phyloP scores from a whole-genome alignment of 2,797 vertebrate species.

The Tangara arthus region DNA sequence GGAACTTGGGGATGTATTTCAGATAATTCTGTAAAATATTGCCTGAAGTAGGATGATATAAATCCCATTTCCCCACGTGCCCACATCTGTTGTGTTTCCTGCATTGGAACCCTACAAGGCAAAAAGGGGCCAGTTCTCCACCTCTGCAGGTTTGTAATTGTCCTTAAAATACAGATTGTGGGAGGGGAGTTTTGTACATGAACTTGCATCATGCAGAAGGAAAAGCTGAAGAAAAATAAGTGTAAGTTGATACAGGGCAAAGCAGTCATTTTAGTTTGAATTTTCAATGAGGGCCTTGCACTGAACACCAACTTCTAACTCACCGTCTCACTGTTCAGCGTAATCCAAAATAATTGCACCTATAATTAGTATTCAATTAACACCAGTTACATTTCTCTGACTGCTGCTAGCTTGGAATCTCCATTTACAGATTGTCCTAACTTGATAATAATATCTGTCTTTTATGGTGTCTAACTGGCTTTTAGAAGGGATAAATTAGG shows the following conservation, averaged over 20 bases:
- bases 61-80: background rate
- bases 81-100: background rate
- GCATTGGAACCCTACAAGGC: background rate
- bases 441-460: slow-evolving; percentile 25
- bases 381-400: slow-evolving; percentile 38
- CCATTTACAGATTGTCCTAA: slow-evolving; percentile 52
- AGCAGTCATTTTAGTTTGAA: background rate
- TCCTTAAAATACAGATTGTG: background rate
- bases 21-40: background rate
- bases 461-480: slow-evolving; percentile 42
- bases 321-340: slow-evolving; percentile 10
- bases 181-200: background rate
- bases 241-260: background rate
- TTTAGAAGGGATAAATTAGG: slow-evolving; percentile 30
- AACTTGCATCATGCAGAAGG: background rate
- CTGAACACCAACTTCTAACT: background rate
- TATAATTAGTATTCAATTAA: slow-evolving; percentile 69
- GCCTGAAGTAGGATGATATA: background rate
- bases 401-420: slow-evolving; percentile 25
- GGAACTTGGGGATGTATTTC: background rate
- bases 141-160: background rate
- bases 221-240: slow-evolving; percentile 41
- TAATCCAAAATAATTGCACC: slow-evolving; percentile 63
- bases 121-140: background rate
- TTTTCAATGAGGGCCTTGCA: slow-evolving; percentile 26